Percentiles rank a stretch among this genome's conserved stretches.
phyloP scores from a whole-genome alignment of 2,888 invertebrate species.

The Fragum sueziense region DNA sequence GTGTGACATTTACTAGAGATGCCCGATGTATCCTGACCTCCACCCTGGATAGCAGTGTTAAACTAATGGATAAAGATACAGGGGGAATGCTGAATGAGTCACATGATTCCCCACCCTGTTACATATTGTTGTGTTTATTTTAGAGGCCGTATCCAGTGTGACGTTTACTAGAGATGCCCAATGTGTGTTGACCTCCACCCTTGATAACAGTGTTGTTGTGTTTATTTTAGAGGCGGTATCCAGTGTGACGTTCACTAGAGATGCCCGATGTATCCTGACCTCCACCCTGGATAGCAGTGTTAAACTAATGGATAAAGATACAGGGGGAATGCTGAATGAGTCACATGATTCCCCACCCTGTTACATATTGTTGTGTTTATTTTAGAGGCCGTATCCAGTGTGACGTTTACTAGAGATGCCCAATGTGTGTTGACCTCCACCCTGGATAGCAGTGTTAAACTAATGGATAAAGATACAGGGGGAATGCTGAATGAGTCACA shows the following conservation, averaged over 20 bases:
- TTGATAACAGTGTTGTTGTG: conserved; percentile 91
- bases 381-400: conserved; percentile 90
- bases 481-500: conserved; percentile 82
- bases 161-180: conserved; percentile 95
- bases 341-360: too few relatives aligned
- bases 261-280: conserved; percentile 94
- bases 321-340: conserved; percentile 85
- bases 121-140: too few relatives aligned
- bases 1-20: conserved; percentile 93
- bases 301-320: conserved; percentile 93
- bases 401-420: conserved; percentile 87
- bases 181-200: conserved; percentile 92
- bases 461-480: conserved; percentile 94
- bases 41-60: conserved; percentile 91
- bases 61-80: conserved; percentile 93
- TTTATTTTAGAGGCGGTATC: conserved; percentile 89
- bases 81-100: conserved; percentile 85
- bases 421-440: too few relatives aligned
- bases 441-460: conserved; percentile 81
- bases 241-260: conserved; percentile 92
- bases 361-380: too few relatives aligned
- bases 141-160: conserved; percentile 91
- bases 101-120: too few relatives aligned
- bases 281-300: conserved; percentile 93
- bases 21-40: conserved; percentile 95